These are phyloP conservation scores for Sarcophaga carnaria DNA, from an alignment of 2,888 invertebrate species.

Conservation along the genomic window DNA sequence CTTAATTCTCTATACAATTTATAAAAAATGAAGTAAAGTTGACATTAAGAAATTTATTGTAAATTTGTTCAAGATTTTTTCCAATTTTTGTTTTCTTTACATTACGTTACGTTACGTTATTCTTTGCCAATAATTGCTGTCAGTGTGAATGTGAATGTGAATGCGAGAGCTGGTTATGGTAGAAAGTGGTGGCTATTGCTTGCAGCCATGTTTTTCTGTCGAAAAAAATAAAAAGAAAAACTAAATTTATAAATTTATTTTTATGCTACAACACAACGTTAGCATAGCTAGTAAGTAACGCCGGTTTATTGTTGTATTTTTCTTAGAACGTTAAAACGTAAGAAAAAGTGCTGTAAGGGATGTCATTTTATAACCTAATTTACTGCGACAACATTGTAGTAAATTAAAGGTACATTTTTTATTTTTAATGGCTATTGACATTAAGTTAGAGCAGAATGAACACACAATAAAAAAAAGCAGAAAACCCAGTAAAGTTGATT, in stretches of 20 bases:
- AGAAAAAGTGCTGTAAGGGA: slow-evolving; percentile 30
- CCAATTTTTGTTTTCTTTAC: not conserved
- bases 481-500: slow-evolving; percentile 16
- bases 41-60: slow-evolving; percentile 35
- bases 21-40: not conserved
- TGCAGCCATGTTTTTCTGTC: not conserved
- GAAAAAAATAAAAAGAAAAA: not conserved
- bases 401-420: slow-evolving; percentile 71
- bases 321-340: not conserved
- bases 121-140: slow-evolving; percentile 32
- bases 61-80: slow-evolving; percentile 28
- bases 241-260: slow-evolving; percentile 32
- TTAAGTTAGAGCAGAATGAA: slow-evolving; percentile 29
- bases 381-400: slow-evolving; percentile 71
- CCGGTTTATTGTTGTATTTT: not conserved
- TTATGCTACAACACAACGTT: not conserved
- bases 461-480: slow-evolving; percentile 1
- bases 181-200: not conserved
- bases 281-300: slow-evolving; percentile 2
- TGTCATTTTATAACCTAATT: slow-evolving; percentile 71
- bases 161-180: not conserved
- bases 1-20: no score
- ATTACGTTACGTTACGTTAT: not conserved
- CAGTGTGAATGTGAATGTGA: not conserved
- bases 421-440: slow-evolving; percentile 65